Base-by-base conservation (phyloP, 2,113 vertebrate species). In the Heliornis fulica region DNA sequence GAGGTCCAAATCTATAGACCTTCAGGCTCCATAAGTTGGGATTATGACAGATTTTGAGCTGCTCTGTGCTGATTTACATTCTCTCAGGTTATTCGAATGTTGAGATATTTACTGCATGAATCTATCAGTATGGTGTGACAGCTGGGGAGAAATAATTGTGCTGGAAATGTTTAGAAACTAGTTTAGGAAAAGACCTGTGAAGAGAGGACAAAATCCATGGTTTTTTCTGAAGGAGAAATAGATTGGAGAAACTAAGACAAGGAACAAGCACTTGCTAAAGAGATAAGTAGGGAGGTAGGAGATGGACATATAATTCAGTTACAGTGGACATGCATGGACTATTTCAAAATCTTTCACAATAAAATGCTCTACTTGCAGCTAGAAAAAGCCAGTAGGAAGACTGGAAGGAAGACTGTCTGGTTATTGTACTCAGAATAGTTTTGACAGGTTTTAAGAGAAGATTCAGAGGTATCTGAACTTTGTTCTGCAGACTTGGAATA, bases 41-140 rank as follows among this genome's bases (percentile, higher is more conserved):
- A 48, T 69, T 20, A 23, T 76, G 60, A 64, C n/a, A 91, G 72
- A 53, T 63, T 84, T 79, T 81, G 65, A 68, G 61, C 43, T 75
- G n/a, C 69, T 83, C 72, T 84, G 28, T 56, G 36, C 40, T 91
- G 72, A 87, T 94, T 94, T 93, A 89, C 74, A 45, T 88, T 89
- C 40, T 60, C 22, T 45, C 7, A 11, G 14, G 57, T 94, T 91
- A 87, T 53, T 83, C 31, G 71, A 4, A 41, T 75, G 19, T 79
- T 82, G 83, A 89, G 72, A 64, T 79, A 36, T 91, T 92, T 91
- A 60, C 48, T 76, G 57, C 81, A 65, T 64, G 5, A 68, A 87
- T 92, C 69, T 94, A 36, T 61, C 84, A 40, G 31, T 45, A 36
- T 34, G 36, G 18, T 0, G 1, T 75, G 38, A 64, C 48, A 60